Evolutionary conservation across 2,797 vertebrate species (phyloP).

Genomic region (Malacoctenus gilli): DNA sequence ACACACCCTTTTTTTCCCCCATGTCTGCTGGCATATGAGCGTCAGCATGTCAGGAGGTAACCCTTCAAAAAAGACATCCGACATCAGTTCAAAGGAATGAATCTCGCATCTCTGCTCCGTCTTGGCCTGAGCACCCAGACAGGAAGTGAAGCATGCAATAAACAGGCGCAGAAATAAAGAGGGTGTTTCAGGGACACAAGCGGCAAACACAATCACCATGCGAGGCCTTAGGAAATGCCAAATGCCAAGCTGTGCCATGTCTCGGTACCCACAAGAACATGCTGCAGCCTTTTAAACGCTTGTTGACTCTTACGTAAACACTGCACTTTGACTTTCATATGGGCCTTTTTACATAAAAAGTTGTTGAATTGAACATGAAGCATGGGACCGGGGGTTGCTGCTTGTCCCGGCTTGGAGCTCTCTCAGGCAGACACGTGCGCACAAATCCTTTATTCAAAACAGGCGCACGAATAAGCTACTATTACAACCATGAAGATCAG

Average conservation of each 20-base stretch:
- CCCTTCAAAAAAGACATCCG: background rate
- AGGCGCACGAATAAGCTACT: constrained; percentile 18
- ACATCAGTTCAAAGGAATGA: constrained; percentile 35
- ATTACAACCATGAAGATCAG: constrained; percentile 15
- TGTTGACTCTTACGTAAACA: constrained; percentile 61
- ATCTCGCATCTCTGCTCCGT: constrained; percentile 12
- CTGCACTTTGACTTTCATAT: constrained; percentile 46
- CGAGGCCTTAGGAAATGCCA: constrained; percentile 47
- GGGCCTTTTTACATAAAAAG: constrained; percentile 39
- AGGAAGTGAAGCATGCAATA: constrained; percentile 19
- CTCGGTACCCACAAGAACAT: constrained; percentile 24
- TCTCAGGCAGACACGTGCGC: constrained; percentile 10
- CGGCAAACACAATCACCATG: constrained; percentile 28
- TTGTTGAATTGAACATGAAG: constrained; percentile 57
- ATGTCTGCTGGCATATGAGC: background rate
- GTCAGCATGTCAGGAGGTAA: background rate
- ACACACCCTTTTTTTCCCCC: too few species aligned
- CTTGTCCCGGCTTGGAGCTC: constrained; percentile 27
- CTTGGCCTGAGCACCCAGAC: constrained; percentile 17
- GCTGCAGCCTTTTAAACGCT: constrained; percentile 29
- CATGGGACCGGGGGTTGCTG: constrained; percentile 21
- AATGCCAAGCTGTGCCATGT: constrained; percentile 44
- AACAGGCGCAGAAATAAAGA: constrained; percentile 31
- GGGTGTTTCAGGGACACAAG: constrained; percentile 37
- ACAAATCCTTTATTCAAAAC: constrained; percentile 22